Base-by-base conservation (phyloP, 2,797 vertebrate genomes). In the Peromyscus nudipes region DNA sequence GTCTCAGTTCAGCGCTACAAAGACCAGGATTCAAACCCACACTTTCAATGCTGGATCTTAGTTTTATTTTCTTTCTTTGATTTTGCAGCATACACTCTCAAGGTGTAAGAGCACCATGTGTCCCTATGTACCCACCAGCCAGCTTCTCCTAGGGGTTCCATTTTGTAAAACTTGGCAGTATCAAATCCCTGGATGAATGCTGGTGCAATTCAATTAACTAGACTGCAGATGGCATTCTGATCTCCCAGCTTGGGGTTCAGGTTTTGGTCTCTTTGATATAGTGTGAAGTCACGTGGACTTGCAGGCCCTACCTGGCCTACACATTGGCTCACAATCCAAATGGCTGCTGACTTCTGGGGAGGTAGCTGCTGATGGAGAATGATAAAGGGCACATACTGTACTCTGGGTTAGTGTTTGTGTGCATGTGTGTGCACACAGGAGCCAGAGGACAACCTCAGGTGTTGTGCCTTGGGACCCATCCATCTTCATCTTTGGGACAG, bases 61-160 rank as follows among this genome's bases (percentile, higher is more conserved):
- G 31, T 55, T 19, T 80, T 80, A 80, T 21, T 55, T 11, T 52
- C 23, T 79, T 34, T 10, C 17, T 5, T 34, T 52, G 29, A n/a
- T 88, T 55, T 92, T 84, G n/a, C n/a, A 94, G 95, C 91, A 52
- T 6, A 71, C 91, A 57, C 69, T 84, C 57, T 80, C 4, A 73
- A 65, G 34, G n/a, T 71, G 2, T 60, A 55, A 65, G 71, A 85
- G 40, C 60, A 21, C 23, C 43, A 9, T 64, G 4, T 57, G 1
- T 57, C 55, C 40, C 64, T 29, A n/a, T 43, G 49, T 37, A 43
- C 9, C 64, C 13, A 37, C 82, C n/a, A 79, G n/a, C 31, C 65
- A 34, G 60, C 81, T 88, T 94, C 34, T 91, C 64, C 34, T 1
- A 9, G 37, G 43, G 10, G 75, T 64, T 69, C 86, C 27, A n/a